Evolutionary conservation across 2,797 vertebrate species (phyloP).

Genomic region (Miichthys miiuy): DNA sequence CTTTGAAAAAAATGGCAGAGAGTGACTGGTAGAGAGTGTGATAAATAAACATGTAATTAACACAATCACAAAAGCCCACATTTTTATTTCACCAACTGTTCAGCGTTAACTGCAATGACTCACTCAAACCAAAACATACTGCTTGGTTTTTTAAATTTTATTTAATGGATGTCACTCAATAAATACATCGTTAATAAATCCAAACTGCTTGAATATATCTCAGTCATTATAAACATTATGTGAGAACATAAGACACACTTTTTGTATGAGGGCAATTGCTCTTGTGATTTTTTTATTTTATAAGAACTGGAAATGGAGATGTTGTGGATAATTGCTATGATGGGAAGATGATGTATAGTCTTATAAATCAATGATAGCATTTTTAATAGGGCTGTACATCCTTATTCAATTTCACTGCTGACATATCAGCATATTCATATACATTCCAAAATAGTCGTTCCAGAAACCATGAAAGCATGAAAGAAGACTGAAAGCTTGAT

Average conservation of each 20-base stretch:
- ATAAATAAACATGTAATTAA: conserved; percentile 8
- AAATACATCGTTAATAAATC: conserved; percentile 13
- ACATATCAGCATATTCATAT: conserved; percentile 28
- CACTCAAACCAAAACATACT: neutral
- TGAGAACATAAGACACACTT: conserved; percentile 3
- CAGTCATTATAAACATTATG: conserved; percentile 2
- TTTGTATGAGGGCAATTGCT: neutral
- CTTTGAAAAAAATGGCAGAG: neutral
- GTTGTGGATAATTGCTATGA: conserved; percentile 39
- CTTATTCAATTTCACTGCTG: conserved; percentile 22
- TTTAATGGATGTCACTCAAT: conserved; percentile 17
- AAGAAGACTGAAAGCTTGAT: conserved; percentile 42
- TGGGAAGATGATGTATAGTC: conserved; percentile 21
- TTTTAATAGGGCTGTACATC: conserved; percentile 30
- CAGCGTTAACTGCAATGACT: neutral
- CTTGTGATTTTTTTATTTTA: neutral
- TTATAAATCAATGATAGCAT: conserved; percentile 31
- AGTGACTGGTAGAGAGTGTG: neutral
- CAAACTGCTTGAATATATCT: neutral
- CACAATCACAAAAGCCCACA: conserved; percentile 1
- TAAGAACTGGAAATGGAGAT: conserved; percentile 37
- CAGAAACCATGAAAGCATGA: conserved; percentile 25
- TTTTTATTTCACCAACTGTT: conserved; percentile 4
- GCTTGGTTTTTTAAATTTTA: conserved; percentile 6
- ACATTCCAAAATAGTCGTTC: conserved; percentile 30